Conservation (phyloP, 2,888 invertebrate genomes). For the Andrena trimmerana region DNA sequence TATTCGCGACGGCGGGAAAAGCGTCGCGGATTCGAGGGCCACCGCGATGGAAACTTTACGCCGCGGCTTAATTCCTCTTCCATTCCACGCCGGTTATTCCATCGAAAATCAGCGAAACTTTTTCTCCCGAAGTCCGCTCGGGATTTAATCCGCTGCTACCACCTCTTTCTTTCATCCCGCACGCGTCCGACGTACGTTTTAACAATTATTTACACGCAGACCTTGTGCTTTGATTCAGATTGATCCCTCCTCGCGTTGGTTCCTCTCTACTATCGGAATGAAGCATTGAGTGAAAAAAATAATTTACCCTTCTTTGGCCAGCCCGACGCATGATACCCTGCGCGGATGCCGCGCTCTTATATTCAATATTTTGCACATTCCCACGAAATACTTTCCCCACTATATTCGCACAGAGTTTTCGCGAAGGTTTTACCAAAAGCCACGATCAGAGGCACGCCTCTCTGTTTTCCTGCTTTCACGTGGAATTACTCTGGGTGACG, state of each 20-base stretch:
- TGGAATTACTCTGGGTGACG: not conserved
- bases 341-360: conserved; percentile 13
- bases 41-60: conserved; percentile 31
- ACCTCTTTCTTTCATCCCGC: not conserved
- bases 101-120: conserved; percentile 9
- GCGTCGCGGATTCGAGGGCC: conserved; percentile 15
- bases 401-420: conserved; percentile 9
- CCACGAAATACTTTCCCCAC: not conserved
- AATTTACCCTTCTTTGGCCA: conserved; percentile 10
- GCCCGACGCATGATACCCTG: conserved; percentile 30
- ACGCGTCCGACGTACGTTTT: conserved; percentile 22
- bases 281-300: not conserved
- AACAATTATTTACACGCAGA: conserved; percentile 50
- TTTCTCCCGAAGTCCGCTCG: not conserved
- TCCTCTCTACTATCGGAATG: not conserved
- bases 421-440: conserved; percentile 44
- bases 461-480: not conserved
- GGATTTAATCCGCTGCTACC: conserved; percentile 13
- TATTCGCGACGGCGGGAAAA: conserved; percentile 31
- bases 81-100: conserved; percentile 24
- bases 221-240: conserved; percentile 4
- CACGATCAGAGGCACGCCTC: conserved; percentile 17
- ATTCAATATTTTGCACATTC: not conserved
- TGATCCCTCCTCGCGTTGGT: not conserved
- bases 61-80: conserved; percentile 24